These are phyloP conservation scores for Danionella dracula DNA, from an alignment of 2,797 vertebrate species.

Conservation along the genomic window DNA sequence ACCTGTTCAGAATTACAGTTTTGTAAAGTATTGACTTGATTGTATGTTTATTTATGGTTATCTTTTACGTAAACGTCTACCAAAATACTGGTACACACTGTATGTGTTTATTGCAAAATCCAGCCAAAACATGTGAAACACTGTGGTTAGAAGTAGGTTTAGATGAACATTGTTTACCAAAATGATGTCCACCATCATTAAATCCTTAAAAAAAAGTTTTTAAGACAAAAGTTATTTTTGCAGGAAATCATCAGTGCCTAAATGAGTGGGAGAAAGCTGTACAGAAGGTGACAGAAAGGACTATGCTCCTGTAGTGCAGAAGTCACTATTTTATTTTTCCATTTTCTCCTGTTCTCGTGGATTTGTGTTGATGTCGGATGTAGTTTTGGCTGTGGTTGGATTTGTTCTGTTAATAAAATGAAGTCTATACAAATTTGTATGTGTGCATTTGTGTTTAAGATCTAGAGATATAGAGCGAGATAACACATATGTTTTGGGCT, in stretches of 20 bases:
- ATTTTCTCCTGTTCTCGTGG: slow-evolving; percentile 44
- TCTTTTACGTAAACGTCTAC: slow-evolving; percentile 29
- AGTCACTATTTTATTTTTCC: slow-evolving; percentile 29
- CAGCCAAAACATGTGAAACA: slow-evolving; percentile 42
- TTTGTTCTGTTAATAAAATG: slow-evolving; percentile 49
- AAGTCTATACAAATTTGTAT: no score
- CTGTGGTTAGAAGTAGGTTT: slow-evolving; percentile 43
- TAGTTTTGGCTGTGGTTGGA: slow-evolving; percentile 44
- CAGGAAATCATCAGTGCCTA: slow-evolving; percentile 74
- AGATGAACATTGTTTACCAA: slow-evolving; percentile 26
- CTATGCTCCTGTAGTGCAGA: slow-evolving; percentile 22
- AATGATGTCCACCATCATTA: slow-evolving; percentile 21
- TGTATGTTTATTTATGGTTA: slow-evolving; percentile 47
- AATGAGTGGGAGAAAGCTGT: slow-evolving; percentile 46
- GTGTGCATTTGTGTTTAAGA: no score
- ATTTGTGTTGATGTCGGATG: slow-evolving; percentile 46
- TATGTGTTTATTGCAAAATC: neutral
- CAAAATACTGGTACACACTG: neutral
- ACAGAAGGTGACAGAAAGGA: neutral
- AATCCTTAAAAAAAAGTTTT: slow-evolving; percentile 51
- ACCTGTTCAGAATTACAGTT: slow-evolving; percentile 64
- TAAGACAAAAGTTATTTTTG: slow-evolving; percentile 71
- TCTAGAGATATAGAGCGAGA: no score
- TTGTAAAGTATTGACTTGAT: slow-evolving; percentile 58
- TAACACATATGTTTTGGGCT: no score